Evolutionary conservation across 2,797 vertebrate species (phyloP).

Genomic region (Heteromormyrus szaboi): DNA sequence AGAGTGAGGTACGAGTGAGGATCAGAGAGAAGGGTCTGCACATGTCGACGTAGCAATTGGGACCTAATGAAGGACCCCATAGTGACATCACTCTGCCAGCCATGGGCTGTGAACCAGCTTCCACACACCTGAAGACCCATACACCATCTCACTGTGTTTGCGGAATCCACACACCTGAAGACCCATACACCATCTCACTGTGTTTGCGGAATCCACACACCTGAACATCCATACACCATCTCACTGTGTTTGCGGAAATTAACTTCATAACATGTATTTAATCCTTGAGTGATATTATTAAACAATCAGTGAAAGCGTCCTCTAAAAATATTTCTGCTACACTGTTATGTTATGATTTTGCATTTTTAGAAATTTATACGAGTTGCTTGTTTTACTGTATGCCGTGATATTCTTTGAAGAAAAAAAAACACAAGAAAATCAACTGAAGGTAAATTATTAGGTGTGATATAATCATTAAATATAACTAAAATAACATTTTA

Average conservation of each 20-base stretch:
- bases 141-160: no score
- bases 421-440: not conserved
- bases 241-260: not conserved
- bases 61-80: not conserved
- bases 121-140: not conserved
- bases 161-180: no score
- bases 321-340: not conserved
- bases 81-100: not conserved
- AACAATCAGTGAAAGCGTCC: not conserved
- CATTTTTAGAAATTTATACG: not conserved
- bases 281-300: not conserved
- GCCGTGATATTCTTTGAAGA: not conserved
- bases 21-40: not conserved
- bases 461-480: not conserved
- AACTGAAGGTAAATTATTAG: not conserved
- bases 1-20: not conserved
- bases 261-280: not conserved
- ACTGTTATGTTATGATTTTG: not conserved
- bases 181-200: no score
- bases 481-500: not conserved
- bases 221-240: not conserved
- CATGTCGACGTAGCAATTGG: not conserved
- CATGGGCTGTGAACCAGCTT: not conserved
- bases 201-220: not conserved
- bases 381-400: not conserved